A percentile compares a stretch with the other conserved stretches of the same genome.
Evolutionary conservation across 2,888 invertebrate species (phyloP).

Genomic region (Dryadula phaetusa): DNA sequence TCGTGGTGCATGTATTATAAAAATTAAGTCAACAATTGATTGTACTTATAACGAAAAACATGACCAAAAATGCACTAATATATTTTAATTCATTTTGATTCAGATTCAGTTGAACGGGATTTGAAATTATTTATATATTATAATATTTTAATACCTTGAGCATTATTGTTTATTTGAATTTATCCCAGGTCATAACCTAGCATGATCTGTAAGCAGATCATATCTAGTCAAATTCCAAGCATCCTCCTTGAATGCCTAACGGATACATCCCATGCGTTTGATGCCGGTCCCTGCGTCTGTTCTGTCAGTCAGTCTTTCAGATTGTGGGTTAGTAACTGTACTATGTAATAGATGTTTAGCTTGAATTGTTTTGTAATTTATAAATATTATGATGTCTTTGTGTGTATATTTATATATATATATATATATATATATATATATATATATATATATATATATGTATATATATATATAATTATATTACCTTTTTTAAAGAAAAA

Average conservation of each 20-base stretch:
- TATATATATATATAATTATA: too few species aligned
- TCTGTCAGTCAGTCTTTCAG: constrained; percentile 41
- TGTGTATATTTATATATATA: background rate
- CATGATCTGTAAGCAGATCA: constrained; percentile 58
- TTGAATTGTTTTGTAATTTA: constrained; percentile 12
- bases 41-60: too few species aligned
- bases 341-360: constrained; percentile 22
- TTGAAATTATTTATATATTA: constrained; percentile 1
- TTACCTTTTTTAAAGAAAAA: too few species aligned
- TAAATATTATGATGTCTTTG: background rate
- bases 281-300: constrained; percentile 36
- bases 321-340: constrained; percentile 37
- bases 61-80: too few species aligned
- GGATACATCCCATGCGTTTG: constrained; percentile 58
- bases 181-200: constrained; percentile 34
- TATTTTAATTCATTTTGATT: background rate
- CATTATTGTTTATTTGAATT: constrained; percentile 10
- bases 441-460: too few species aligned
- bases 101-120: background rate
- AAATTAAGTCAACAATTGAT: too few species aligned
- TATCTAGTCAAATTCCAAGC: constrained; percentile 74
- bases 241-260: constrained; percentile 72
- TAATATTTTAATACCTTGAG: background rate
- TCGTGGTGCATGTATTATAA: too few species aligned
- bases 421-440: too few species aligned